Conservation (phyloP, 2,888 invertebrate species). For the Cheilosia soror region DNA sequence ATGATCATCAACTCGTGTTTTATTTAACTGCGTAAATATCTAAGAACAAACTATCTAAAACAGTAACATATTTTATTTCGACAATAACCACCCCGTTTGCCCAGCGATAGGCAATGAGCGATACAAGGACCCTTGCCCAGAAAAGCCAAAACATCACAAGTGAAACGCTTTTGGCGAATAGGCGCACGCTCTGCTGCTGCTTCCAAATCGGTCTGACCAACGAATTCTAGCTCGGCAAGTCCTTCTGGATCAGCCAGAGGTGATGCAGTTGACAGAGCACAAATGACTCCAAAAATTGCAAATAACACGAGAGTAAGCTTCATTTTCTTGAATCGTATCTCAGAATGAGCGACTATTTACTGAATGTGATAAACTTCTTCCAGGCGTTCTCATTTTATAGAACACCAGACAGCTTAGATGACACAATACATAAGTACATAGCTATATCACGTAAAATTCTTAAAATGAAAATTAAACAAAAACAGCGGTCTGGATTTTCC, state of each 20-base stretch:
- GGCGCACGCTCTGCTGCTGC: not conserved
- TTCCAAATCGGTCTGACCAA: slow-evolving; percentile 36
- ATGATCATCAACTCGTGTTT: no score
- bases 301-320: slow-evolving; percentile 43
- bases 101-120: slow-evolving; percentile 81
- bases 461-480: no score
- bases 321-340: not conserved
- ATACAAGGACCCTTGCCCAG: slow-evolving; percentile 82
- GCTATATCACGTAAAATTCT: no score
- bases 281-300: slow-evolving; percentile 45
- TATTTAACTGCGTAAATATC: no score
- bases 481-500: no score
- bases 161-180: slow-evolving; percentile 80
- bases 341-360: not conserved
- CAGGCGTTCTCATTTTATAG: no score
- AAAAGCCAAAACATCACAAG: slow-evolving; percentile 83
- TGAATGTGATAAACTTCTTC: no score
- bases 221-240: slow-evolving; percentile 23
- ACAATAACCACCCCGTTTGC: slow-evolving; percentile 82
- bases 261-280: slow-evolving; percentile 43
- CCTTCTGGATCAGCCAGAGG: slow-evolving; percentile 20
- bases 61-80: slow-evolving; percentile 81
- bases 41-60: no score
- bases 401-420: no score
- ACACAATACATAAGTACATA: no score